Percentiles rank a stretch among this genome's conserved stretches.
These are phyloP conservation scores for Heliangelus exortis DNA, from an alignment of 2,797 vertebrate genomes.

Conservation along the genomic window DNA sequence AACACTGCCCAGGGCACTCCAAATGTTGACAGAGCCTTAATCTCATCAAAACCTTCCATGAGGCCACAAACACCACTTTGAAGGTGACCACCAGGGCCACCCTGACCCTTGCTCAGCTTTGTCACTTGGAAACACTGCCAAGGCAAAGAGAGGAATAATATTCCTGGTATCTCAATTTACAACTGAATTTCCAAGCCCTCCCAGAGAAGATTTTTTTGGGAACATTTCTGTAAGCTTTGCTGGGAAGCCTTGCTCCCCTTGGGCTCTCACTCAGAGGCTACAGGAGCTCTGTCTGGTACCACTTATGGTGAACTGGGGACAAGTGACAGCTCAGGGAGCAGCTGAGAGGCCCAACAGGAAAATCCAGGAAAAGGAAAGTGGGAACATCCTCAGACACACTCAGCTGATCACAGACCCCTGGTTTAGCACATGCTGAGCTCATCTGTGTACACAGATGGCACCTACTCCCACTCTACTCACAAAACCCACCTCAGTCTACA, in stretches of 20 bases:
- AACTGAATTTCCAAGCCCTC: not conserved
- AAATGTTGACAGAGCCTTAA: not conserved
- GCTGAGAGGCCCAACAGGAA: not conserved
- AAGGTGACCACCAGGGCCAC: not conserved
- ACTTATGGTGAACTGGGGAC: not conserved
- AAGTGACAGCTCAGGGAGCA: not conserved
- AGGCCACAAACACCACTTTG: not conserved
- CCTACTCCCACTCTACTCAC: not conserved
- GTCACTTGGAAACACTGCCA: not conserved
- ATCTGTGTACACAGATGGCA: not conserved
- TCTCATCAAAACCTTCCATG: not conserved
- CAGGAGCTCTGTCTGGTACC: not conserved
- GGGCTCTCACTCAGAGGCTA: not conserved
- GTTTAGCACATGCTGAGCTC: not conserved
- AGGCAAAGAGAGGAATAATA: not conserved
- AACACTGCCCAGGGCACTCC: not conserved
- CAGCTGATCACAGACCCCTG: not conserved
- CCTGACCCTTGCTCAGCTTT: not conserved
- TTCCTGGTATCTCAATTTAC: constrained; percentile 19
- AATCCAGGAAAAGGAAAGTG: not conserved
- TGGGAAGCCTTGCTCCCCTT: not conserved
- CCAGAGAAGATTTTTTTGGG: not conserved
- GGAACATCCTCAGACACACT: not conserved
- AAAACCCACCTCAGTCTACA: not conserved
- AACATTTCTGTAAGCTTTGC: not conserved